Base-by-base conservation (phyloP, 2,113 vertebrate genomes). In the Pachyramphus minor region DNA sequence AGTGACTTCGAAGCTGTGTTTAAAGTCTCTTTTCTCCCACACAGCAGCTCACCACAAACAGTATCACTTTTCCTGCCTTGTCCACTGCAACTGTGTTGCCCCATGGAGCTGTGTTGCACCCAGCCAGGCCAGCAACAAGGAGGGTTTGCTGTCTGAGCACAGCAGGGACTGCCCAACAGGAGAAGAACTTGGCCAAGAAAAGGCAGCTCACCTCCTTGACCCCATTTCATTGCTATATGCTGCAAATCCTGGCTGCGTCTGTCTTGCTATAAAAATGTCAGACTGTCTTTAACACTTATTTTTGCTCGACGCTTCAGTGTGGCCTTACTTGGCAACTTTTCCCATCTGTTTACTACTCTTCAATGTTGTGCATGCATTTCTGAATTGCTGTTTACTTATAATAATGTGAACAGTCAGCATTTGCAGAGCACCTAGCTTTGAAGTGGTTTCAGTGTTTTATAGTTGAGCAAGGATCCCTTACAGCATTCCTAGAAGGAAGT, bases 301-400 rank as follows among this genome's bases (percentile, higher is more conserved):
- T 96, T 90, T 90, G 74, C 85, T 93, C 23, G 2, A 44, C 4
- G 9, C 76, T 97, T 89, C 88, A 72, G 44, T 5, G 0, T 92
- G 93, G 90, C 93, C 92, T 96, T 87, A 90, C 90, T 90, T 93
- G 95, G 95, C 85, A 95, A 81, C 66, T 84, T 92, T 76, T 92
- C 55, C 95, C 95, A 95, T 97, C 95, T 96, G 95, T 94, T 96
- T 96, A 92, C 93, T 94, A 90, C 83, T 84, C 76, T 39, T 75
- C 79, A 52, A 0, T 28, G 64, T 23, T 84, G 47, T 67, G 60
- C 20, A 5, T 8, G 15, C 60, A 45, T 64, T 92, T 90, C 96
- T 8, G 1, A 92, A 60, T 53, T 41, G 85, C 63, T 87, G 47
- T 59, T 84, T 85, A 59, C 41, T 89, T 81, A 53, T 12, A 94